Base-by-base conservation (phyloP, 2,113 vertebrate species). In the Leucosticte australis region DNA sequence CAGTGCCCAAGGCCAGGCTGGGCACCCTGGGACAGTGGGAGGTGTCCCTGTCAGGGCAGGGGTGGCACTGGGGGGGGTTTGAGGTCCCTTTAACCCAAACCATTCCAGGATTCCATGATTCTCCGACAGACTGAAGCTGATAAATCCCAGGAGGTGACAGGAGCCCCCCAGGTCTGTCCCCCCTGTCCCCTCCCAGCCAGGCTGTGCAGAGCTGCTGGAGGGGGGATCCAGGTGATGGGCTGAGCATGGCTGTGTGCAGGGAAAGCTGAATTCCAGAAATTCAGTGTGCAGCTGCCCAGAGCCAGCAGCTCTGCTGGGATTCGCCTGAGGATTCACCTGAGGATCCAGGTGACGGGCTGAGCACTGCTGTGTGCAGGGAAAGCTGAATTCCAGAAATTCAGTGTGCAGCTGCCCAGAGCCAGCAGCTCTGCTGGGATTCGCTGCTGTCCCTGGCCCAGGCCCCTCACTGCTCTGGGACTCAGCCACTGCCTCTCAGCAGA, bases 41-140 rank as follows among this genome's bases (percentile, higher is more conserved):
- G 60, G 35, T 30, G 70, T 68, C 62, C 62, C 30, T 39, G 30
- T 42, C 42, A 42, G 15, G 41, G 57, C 28, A 12, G n/a, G 69
- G 52, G 2, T 41, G 50, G 42, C 1, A 2, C 4, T 35, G 44
- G 39, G 0, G 7, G 30, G 24, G 13, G 1, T 88, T 31, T 56
- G 0, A 10, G n/a, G 11, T 31, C 75, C 20, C 9, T 49, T 16
- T 8, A 2, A 16, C 64, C 30, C 50, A 37, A 6, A 1, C 37
- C 44, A 44, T 35, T 37, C 44, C 28, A 24, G 1, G 9, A 8
- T 23, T 52, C 44, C 28, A 2, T 13, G 27, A 28, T 62, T 31
- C 28, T 30, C 6, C 20, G 26, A 2, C 0, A 46, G 41, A 4
- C 0, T 33, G 46, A 35, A 18, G 42, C 3, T 11, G 11, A 44